These are phyloP conservation scores for Tortrix viridana DNA, from an alignment of 2,888 invertebrate species.

Conservation along the genomic window DNA sequence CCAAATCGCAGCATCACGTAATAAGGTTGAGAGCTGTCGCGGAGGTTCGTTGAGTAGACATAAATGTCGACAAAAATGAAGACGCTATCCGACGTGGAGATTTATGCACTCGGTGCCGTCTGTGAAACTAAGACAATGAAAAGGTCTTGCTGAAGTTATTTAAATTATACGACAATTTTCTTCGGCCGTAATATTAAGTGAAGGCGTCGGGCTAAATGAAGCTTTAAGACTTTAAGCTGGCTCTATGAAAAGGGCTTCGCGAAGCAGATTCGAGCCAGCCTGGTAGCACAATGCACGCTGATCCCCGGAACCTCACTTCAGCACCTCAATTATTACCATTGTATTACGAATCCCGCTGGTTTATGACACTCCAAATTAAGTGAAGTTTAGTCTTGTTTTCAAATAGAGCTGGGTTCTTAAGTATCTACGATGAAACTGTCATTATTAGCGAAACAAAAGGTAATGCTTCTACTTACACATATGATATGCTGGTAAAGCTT, in stretches of 20 bases:
- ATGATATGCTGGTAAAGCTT: not conserved
- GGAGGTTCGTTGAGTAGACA: conserved; percentile 47
- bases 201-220: conserved; percentile 76
- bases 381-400: conserved; percentile 60
- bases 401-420: conserved; percentile 27
- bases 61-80: conserved; percentile 57
- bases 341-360: conserved; percentile 70
- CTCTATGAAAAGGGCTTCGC: conserved; percentile 70
- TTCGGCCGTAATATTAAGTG: conserved; percentile 72
- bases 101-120: conserved; percentile 66
- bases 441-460: not conserved
- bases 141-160: conserved; percentile 73
- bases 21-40: conserved; percentile 48
- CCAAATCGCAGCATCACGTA: conserved; percentile 35
- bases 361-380: conserved; percentile 72
- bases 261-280: conserved; percentile 75
- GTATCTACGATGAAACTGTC: conserved; percentile 5
- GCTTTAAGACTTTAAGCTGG: conserved; percentile 70
- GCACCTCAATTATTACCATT: conserved; percentile 71
- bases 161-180: conserved; percentile 81
- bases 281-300: conserved; percentile 66
- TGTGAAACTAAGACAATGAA: conserved; percentile 67
- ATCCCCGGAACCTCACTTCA: conserved; percentile 57
- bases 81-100: conserved; percentile 56
- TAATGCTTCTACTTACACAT: not conserved